phyloP scores from a whole-genome alignment of 2,113 vertebrate genomes.

The Pycnonotus jocosus region DNA sequence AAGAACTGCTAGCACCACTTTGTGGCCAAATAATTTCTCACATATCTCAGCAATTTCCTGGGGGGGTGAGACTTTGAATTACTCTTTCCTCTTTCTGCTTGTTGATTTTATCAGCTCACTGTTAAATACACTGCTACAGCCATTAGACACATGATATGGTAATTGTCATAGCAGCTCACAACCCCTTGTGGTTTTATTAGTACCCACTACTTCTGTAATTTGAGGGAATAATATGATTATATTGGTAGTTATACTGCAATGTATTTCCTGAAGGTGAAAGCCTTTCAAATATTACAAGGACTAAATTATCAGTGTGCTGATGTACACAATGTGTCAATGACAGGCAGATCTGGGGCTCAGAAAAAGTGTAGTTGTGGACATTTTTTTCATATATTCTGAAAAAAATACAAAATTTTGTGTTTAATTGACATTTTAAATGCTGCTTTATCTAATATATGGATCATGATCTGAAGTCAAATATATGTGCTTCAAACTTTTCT shows the following conservation, averaged over 20 bases:
- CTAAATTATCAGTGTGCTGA: neutral
- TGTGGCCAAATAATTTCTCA: neutral
- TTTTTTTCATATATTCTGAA: neutral
- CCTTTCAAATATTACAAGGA: neutral
- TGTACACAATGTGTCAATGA: neutral
- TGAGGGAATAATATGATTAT: neutral
- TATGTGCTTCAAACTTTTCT: neutral
- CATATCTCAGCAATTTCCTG: neutral
- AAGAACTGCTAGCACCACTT: constrained; percentile 5
- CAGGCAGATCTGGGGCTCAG: neutral
- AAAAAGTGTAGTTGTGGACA: neutral
- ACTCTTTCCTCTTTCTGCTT: neutral
- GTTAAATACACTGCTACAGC: neutral
- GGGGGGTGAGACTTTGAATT: neutral
- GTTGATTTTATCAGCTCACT: neutral
- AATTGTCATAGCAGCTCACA: neutral
- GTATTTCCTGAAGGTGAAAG: neutral
- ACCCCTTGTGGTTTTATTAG: neutral
- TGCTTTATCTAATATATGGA: neutral
- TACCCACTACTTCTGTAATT: neutral
- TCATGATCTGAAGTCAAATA: neutral
- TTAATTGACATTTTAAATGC: neutral
- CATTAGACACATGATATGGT: neutral
- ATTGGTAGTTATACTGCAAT: neutral
- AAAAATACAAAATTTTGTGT: neutral